A percentile compares a stretch with the other conserved stretches of the same genome.
Conservation (phyloP, 2,113 vertebrate genomes). For the Pithys albifrons region DNA sequence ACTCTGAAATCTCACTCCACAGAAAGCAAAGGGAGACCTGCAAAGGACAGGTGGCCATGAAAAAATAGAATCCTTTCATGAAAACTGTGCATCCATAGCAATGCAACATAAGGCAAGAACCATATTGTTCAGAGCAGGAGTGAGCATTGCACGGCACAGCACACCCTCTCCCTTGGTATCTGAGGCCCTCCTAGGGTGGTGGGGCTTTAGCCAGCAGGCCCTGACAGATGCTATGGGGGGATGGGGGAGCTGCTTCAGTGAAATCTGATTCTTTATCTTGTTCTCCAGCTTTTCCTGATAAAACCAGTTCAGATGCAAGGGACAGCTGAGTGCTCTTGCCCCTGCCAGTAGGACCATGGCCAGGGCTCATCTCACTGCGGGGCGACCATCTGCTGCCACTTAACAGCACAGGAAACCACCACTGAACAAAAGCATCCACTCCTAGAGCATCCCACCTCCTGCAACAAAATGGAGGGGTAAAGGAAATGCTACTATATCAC, state of each 20-base stretch:
- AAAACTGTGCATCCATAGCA: slow-evolving; percentile 1
- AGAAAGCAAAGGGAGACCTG: neutral
- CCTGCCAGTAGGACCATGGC: slow-evolving; percentile 70
- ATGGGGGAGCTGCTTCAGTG: slow-evolving; percentile 27
- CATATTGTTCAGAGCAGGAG: slow-evolving; percentile 6
- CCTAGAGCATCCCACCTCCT: slow-evolving; percentile 46
- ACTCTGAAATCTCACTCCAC: neutral
- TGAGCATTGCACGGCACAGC: neutral
- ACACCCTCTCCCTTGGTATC: slow-evolving; percentile 32
- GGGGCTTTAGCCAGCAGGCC: slow-evolving; percentile 20
- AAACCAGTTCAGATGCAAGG: slow-evolving; percentile 60
- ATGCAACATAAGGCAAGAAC: slow-evolving; percentile 44
- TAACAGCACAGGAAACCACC: slow-evolving; percentile 70
- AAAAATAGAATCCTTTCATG: neutral
- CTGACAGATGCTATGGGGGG: slow-evolving; percentile 56
- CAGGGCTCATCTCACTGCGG: slow-evolving; percentile 65
- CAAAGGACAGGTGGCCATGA: neutral
- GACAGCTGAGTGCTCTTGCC: slow-evolving; percentile 66
- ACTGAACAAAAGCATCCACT: slow-evolving; percentile 61
- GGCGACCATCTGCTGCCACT: slow-evolving; percentile 71
- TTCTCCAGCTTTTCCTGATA: slow-evolving; percentile 63
- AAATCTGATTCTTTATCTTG: slow-evolving; percentile 54
- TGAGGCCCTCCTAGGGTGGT: neutral
- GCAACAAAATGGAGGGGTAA: slow-evolving; percentile 45
- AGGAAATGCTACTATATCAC: neutral